Conservation (phyloP, 2,797 vertebrate species). For the Enteromius radiatus region DNA sequence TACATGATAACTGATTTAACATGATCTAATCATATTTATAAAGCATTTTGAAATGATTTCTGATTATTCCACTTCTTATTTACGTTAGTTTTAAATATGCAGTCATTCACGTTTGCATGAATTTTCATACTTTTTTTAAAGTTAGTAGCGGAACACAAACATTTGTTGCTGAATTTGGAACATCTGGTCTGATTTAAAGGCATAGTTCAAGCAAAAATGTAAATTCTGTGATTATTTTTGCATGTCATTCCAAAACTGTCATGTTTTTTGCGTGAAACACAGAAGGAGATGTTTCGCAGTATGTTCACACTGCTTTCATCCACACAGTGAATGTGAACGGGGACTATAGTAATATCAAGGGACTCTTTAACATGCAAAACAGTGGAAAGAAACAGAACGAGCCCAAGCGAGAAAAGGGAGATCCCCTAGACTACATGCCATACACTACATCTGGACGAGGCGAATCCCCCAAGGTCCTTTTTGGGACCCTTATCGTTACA, state of each 20-base stretch:
- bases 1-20: background rate
- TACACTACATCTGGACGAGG: slow-evolving; percentile 45
- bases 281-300: slow-evolving; percentile 1
- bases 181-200: background rate
- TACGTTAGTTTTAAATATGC: background rate
- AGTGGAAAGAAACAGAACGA: slow-evolving; percentile 51
- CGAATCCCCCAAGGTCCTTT: slow-evolving; percentile 40
- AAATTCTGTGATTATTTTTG: background rate
- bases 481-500: slow-evolving; percentile 56
- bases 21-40: background rate
- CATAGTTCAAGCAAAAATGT: background rate
- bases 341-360: slow-evolving; percentile 28
- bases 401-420: slow-evolving; percentile 45
- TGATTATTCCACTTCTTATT: background rate
- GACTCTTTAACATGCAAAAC: slow-evolving; percentile 62
- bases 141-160: background rate
- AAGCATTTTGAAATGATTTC: background rate
- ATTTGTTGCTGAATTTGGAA: background rate
- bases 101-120: background rate
- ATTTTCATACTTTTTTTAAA: background rate
- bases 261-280: background rate
- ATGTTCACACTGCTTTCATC: background rate
- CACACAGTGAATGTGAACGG: background rate
- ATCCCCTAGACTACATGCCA: slow-evolving; percentile 60
- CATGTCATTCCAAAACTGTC: too few species aligned